Evolutionary conservation across 2,113 vertebrate species (phyloP).

Genomic region (Corythornis madagascariensis): DNA sequence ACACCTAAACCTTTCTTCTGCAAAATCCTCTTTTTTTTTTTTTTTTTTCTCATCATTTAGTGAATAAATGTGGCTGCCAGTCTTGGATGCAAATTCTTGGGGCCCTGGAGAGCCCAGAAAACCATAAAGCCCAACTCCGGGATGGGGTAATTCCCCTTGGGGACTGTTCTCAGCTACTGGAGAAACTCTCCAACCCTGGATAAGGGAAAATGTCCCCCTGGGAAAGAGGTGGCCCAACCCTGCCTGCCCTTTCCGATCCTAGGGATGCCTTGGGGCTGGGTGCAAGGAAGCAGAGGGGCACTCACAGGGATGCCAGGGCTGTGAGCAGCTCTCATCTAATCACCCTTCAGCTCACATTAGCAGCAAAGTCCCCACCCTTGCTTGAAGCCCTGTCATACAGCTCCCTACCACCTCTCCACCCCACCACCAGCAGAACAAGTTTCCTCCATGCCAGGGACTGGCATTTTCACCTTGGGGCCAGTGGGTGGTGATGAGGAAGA

Average conservation of each 20-base stretch:
- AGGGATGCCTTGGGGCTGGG: neutral
- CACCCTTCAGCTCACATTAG: conserved; percentile 37
- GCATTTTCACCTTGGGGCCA: accelerated
- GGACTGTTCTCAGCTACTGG: neutral
- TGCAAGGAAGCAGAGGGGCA: neutral
- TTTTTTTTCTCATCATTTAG: neutral
- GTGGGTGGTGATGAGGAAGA: neutral
- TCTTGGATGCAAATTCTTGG: neutral
- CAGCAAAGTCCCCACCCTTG: conserved; percentile 7
- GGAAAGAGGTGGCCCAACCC: neutral
- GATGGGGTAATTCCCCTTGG: neutral
- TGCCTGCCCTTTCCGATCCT: accelerated
- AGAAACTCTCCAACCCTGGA: neutral
- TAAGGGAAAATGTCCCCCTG: neutral
- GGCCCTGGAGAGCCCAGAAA: neutral
- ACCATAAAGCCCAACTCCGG: neutral
- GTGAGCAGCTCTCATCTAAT: neutral
- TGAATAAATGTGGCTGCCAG: neutral
- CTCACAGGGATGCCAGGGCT: neutral
- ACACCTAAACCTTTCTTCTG: neutral
- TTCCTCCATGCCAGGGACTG: accelerated
- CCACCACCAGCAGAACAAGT: neutral
- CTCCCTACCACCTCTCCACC: neutral
- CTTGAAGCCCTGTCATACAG: neutral
- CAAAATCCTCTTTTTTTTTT: neutral